These are phyloP conservation scores for Accipiter cooperii DNA, from an alignment of 2,113 vertebrate genomes.

Conservation along the genomic window DNA sequence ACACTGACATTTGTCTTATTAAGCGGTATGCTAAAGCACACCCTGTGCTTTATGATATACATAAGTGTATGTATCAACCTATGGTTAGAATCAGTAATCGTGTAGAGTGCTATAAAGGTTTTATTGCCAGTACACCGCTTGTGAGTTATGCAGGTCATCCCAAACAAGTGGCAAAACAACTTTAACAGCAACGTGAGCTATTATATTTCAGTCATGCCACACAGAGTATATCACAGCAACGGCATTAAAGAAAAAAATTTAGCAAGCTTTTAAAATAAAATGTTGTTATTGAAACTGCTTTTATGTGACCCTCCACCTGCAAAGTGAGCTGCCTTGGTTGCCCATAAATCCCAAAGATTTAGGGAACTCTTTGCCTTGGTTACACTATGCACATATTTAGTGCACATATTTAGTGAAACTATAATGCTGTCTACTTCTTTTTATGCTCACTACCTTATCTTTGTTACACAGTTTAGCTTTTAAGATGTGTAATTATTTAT, in stretches of 20 bases:
- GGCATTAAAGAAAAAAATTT: background rate
- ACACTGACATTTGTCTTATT: background rate
- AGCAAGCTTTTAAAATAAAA: conserved; percentile 44
- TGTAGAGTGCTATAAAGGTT: background rate
- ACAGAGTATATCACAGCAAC: background rate
- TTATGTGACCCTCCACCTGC: conserved; percentile 21
- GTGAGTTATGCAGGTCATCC: conserved; percentile 48
- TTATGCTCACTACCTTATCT: background rate
- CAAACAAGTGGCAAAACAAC: conserved; percentile 39
- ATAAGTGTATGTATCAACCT: background rate
- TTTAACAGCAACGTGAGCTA: background rate
- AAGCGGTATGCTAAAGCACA: background rate
- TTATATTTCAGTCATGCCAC: background rate
- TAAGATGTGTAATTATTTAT: background rate
- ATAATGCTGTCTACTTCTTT: background rate
- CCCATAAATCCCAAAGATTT: conserved; percentile 34
- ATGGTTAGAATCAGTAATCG: background rate
- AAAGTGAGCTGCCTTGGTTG: background rate
- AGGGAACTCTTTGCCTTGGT: background rate
- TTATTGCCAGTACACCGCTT: background rate
- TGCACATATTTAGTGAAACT: background rate
- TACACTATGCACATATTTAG: background rate
- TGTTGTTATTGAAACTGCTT: conserved; percentile 21
- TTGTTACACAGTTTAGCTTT: conserved; percentile 39
- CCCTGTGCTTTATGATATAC: background rate